phyloP scores from a whole-genome alignment of 2,797 vertebrate genomes.

The Sebastes oblongus region DNA sequence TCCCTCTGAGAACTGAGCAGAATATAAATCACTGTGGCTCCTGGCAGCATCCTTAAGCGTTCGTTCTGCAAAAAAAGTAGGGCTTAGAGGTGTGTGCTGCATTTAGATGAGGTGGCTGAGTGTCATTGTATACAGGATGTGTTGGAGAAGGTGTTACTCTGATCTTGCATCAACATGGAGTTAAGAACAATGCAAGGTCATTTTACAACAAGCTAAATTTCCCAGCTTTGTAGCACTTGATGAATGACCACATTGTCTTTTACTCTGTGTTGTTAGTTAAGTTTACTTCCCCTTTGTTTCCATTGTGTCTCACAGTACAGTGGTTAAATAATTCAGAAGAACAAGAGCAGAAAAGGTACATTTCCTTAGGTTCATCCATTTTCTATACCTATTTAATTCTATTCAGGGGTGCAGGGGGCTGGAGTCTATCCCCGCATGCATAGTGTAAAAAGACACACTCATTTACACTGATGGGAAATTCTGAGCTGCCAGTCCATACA shows the following conservation, averaged over 20 bases:
- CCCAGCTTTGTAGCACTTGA: background rate
- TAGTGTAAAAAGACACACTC: background rate
- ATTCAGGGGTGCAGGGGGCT: background rate
- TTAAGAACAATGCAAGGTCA: slow-evolving; percentile 40
- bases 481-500: background rate
- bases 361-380: background rate
- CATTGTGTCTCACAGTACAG: background rate
- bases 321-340: slow-evolving; percentile 15
- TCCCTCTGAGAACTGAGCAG: slow-evolving; percentile 56
- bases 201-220: slow-evolving; percentile 19
- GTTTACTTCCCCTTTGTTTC: background rate
- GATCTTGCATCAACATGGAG: slow-evolving; percentile 1
- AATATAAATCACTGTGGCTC: slow-evolving; percentile 72
- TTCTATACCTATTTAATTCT: background rate
- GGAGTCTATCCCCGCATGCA: background rate
- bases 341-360: background rate
- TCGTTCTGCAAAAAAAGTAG: slow-evolving; percentile 52
- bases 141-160: slow-evolving; percentile 1
- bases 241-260: background rate
- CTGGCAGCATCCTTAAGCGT: slow-evolving; percentile 66
- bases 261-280: background rate
- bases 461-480: background rate
- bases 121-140: slow-evolving; percentile 47
- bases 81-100: slow-evolving; percentile 40
- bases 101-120: slow-evolving; percentile 66